Base-by-base conservation (phyloP, 2,113 vertebrate species). In the Percopsis transmontana region DNA sequence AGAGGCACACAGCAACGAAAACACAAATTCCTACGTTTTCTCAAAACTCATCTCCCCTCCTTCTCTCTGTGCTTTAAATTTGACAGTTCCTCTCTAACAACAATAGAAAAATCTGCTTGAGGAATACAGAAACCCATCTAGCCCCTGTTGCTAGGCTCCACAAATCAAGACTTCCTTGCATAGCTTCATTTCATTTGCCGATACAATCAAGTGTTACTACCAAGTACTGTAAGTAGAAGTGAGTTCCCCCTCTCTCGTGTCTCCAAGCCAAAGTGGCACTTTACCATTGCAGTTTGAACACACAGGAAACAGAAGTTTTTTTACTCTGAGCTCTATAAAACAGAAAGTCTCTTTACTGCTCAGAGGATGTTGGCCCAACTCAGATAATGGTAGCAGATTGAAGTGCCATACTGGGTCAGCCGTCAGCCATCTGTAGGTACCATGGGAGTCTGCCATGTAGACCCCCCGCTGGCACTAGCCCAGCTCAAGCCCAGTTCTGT, bases 311-410 rank as follows among this genome's bases (percentile, higher is more conserved):
- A 27, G 68, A 57, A 7, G 40, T 59, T 70, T 76, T 23, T 56
- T 9, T 66, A 64, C 63, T 74, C 40, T 51, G 58, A 1, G 42
- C 47, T 47, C 50, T 72, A 83, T 82, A 62, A 79, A 72, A 85
- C 65, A 54, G 65, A 66, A n/a, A 47, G 72, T 66, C 75, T 74
- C 7, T 38, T 40, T 24, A 75, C 74, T 82, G 76, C 59, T 58
- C 2, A 68, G 66, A 86, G 80, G 79, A 86, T 80, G 84, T 79
- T 83, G 84, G 88, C 85, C 75, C 81, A 88, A 84, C 87, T 88
- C 77, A 80, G 82, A 79, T 82, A 81, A 83, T 68, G 77, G 81
- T 67, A 76, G 79, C 86, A 89, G 89, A 90, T 91, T 90, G 89
- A 80, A 80, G 76, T 70, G 58, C 74, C 72, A 72, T 81, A 84